These are phyloP conservation scores for Peromyscus nudipes DNA, from an alignment of 2,797 vertebrate species.

Conservation along the genomic window DNA sequence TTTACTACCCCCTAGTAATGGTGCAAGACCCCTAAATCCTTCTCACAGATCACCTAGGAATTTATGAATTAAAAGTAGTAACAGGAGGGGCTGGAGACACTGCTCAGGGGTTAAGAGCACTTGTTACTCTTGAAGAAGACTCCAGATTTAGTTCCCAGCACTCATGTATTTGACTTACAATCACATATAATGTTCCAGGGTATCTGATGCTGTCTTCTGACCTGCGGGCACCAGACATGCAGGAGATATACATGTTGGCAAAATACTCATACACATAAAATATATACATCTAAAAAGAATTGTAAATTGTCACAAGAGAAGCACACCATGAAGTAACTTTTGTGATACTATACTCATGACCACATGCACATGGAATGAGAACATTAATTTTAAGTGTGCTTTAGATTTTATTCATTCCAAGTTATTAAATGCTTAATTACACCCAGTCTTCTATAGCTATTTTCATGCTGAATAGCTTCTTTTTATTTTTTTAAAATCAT, in stretches of 20 bases:
- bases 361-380: neutral
- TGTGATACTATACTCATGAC: neutral
- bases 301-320: neutral
- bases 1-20: constrained; percentile 25
- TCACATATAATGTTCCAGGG: no score
- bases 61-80: neutral
- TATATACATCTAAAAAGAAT: neutral
- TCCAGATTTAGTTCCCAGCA: neutral
- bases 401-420: constrained; percentile 26
- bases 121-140: rapidly evolving
- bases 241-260: neutral
- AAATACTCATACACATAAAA: neutral
- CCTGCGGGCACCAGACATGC: neutral
- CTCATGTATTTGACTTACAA: neutral
- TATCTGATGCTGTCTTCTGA: neutral
- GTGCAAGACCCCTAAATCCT: neutral
- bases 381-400: neutral
- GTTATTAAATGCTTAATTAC: neutral
- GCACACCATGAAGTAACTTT: neutral
- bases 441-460: neutral
- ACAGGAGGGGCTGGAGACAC: neutral
- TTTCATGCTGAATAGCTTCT: neutral
- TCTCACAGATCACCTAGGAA: constrained; percentile 28
- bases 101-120: neutral
- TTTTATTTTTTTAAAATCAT: constrained; percentile 33